These are phyloP conservation scores for Gastracanthus pulcherrimus DNA, from an alignment of 2,888 invertebrate species.

Conservation along the genomic window DNA sequence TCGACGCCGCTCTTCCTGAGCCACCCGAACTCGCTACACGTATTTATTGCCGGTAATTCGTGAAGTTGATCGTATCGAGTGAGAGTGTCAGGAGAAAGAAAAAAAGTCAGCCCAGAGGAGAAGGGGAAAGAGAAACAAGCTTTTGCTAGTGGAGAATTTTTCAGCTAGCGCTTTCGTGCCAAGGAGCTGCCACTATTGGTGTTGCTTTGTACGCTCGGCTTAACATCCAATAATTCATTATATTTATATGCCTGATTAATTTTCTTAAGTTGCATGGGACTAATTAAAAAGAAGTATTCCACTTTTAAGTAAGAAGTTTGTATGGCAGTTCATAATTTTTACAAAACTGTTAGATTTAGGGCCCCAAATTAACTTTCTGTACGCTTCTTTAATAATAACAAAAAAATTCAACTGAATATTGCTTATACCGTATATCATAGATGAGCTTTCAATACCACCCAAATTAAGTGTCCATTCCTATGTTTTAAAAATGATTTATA, in stretches of 20 bases:
- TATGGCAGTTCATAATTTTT: too few relatives aligned
- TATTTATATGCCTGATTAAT: not conserved
- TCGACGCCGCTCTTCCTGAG: not conserved
- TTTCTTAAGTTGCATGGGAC: not conserved
- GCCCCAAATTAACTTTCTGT: too few relatives aligned
- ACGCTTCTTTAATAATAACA: too few relatives aligned
- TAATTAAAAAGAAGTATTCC: not conserved
- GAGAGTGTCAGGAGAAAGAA: constrained; percentile 7
- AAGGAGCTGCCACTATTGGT: not conserved
- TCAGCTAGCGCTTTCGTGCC: not conserved
- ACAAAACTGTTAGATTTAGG: too few relatives aligned
- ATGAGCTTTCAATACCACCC: too few relatives aligned
- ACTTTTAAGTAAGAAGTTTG: not conserved
- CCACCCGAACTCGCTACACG: constrained; percentile 14
- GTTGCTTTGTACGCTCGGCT: not conserved
- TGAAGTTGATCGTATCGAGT: constrained; percentile 33
- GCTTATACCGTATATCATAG: too few relatives aligned
- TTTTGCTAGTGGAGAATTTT: not conserved
- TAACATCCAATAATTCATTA: not conserved
- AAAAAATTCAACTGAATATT: too few relatives aligned
- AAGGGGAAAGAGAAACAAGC: not conserved
- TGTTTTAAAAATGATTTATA: too few relatives aligned
- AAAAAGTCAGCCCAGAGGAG: not conserved
- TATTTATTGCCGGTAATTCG: constrained; percentile 53
- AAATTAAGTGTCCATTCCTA: too few relatives aligned